These are phyloP conservation scores for Peromyscus attwateri DNA, from an alignment of 2,797 vertebrate genomes.

Conservation along the genomic window DNA sequence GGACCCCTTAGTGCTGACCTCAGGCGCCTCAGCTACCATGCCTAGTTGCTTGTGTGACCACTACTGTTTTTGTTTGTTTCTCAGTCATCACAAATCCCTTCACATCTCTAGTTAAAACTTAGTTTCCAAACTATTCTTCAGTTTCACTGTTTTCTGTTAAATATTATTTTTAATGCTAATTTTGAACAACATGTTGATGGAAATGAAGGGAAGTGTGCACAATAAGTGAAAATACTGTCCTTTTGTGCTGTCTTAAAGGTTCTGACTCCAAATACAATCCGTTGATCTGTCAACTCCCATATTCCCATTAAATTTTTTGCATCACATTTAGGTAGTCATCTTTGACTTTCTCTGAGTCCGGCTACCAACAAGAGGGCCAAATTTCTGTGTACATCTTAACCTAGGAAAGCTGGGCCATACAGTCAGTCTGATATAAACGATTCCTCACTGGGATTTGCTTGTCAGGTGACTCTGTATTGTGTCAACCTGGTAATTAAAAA, in stretches of 20 bases:
- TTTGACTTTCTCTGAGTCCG: rapidly evolving
- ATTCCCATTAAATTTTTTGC: background rate
- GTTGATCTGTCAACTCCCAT: background rate
- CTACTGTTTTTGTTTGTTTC: background rate
- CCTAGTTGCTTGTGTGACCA: background rate
- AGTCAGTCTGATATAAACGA: background rate
- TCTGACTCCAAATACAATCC: background rate
- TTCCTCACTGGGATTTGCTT: background rate
- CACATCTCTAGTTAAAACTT: background rate
- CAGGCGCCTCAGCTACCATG: background rate
- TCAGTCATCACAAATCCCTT: background rate
- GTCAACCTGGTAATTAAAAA: background rate
- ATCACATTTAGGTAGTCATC: background rate
- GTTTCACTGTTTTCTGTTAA: background rate
- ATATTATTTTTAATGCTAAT: background rate
- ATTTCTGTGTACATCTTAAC: background rate
- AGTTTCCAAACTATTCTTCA: background rate
- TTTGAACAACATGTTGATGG: background rate
- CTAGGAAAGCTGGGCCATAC: background rate
- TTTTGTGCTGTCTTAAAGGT: background rate
- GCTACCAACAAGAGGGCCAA: rapidly evolving
- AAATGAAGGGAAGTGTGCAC: background rate
- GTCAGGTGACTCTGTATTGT: too few species aligned
- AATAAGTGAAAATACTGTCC: background rate
- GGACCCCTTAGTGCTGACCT: background rate